These are phyloP conservation scores for Agraylea sexmaculata DNA, from an alignment of 1,140 invertebrate species.

Conservation along the genomic window DNA sequence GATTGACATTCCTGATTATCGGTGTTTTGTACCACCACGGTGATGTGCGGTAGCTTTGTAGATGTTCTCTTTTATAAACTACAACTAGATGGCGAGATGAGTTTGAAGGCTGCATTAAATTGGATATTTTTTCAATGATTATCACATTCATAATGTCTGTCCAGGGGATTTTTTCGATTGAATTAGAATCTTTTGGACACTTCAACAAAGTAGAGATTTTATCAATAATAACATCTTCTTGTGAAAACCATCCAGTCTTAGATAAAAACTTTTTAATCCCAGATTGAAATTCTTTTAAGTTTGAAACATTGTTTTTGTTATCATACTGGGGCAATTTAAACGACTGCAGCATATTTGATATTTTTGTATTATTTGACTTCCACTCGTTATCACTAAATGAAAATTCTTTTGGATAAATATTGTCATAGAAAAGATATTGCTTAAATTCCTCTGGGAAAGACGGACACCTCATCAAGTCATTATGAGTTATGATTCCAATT, in stretches of 20 bases:
- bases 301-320: no score
- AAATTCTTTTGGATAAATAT: slow-evolving; percentile 35
- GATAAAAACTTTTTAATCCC: slow-evolving; percentile 32
- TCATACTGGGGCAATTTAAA: slow-evolving; percentile 28
- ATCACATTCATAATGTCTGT: slow-evolving; percentile 35
- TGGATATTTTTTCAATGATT: slow-evolving; percentile 38
- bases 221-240: slow-evolving; percentile 31
- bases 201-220: slow-evolving; percentile 31
- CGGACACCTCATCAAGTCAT: slow-evolving; percentile 33
- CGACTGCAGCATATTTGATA: slow-evolving; percentile 29
- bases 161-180: no score
- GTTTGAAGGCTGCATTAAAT: no score
- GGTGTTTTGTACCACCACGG: slow-evolving; percentile 32
- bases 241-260: slow-evolving; percentile 34
- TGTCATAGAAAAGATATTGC: slow-evolving; percentile 26
- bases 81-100: slow-evolving; percentile 18
- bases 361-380: slow-evolving; percentile 27
- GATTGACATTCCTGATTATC: slow-evolving; percentile 25
- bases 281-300: slow-evolving; percentile 26
- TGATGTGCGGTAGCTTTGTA: slow-evolving; percentile 29
- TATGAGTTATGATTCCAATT: slow-evolving; percentile 46
- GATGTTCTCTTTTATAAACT: slow-evolving; percentile 29
- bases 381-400: slow-evolving; percentile 33
- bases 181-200: no score
- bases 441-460: slow-evolving; percentile 35